phyloP scores from a whole-genome alignment of 2,888 invertebrate species.

The Trypoxylon attenuatum region DNA sequence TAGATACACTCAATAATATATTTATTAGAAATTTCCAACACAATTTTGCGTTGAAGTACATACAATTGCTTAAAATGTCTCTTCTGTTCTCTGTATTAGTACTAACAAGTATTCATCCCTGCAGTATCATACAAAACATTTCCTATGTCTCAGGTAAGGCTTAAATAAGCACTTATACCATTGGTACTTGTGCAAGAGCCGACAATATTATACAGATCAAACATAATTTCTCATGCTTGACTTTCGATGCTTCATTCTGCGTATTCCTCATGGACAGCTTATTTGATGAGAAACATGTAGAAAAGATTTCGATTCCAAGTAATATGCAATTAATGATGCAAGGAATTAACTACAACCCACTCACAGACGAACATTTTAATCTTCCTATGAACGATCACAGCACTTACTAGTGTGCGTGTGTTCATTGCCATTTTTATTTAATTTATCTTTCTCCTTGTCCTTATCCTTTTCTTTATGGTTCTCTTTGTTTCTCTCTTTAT shows the following conservation, averaged over 20 bases:
- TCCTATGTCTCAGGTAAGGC: conserved; percentile 33
- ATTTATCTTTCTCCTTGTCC: conserved; percentile 54
- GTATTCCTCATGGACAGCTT: background rate
- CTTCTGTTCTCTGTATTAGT: conserved; percentile 18
- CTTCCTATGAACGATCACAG: conserved; percentile 63
- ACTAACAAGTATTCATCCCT: conserved; percentile 35
- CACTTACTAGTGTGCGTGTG: conserved; percentile 67
- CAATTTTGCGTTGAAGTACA: conserved; percentile 33
- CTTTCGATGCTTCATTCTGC: background rate
- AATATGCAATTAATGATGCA: conserved; percentile 22
- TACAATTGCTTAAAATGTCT: conserved; percentile 32
- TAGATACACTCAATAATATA: conserved; percentile 29
- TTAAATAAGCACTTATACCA: conserved; percentile 28
- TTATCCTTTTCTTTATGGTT: conserved; percentile 51
- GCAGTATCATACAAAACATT: conserved; percentile 36
- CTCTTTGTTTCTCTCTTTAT: conserved; percentile 50
- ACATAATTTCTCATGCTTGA: conserved; percentile 19
- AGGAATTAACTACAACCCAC: conserved; percentile 18
- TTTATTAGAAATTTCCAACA: conserved; percentile 37
- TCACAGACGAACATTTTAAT: conserved; percentile 3
- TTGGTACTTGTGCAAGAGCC: conserved; percentile 18
- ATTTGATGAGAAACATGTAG: conserved; percentile 10
- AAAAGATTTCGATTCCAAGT: conserved; percentile 16
- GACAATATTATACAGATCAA: conserved; percentile 15
- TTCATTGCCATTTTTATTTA: conserved; percentile 55